phyloP scores from a whole-genome alignment of 2,797 vertebrate genomes.

The Poecilia picta region DNA sequence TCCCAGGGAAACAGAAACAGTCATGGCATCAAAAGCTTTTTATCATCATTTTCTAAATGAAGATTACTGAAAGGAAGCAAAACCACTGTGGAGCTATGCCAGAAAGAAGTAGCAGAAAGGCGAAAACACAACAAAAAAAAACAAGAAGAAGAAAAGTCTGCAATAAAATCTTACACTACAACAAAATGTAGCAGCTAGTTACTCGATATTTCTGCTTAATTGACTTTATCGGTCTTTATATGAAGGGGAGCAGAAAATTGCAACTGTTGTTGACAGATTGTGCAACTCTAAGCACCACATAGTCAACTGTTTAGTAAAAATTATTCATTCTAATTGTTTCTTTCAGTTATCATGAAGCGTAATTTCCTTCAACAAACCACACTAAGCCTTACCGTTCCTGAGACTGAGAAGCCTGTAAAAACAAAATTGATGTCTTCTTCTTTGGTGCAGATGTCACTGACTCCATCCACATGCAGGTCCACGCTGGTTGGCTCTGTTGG shows the following conservation, averaged over 20 bases:
- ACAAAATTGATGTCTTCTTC: conserved; percentile 98
- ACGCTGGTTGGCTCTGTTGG: conserved; percentile 91
- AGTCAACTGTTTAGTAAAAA: neutral
- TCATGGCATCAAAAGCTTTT: neutral
- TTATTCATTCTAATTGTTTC: neutral
- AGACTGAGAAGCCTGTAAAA: conserved; percentile 96
- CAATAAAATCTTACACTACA: neutral
- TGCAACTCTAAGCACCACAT: neutral
- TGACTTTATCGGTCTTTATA: neutral
- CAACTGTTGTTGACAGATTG: neutral
- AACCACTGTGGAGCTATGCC: neutral
- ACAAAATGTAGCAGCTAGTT: neutral
- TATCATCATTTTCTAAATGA: neutral
- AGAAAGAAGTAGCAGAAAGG: too few relatives aligned
- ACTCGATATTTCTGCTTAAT: neutral
- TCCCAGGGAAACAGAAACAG: neutral
- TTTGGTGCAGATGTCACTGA: conserved; percentile 95
- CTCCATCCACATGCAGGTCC: conserved; percentile 93
- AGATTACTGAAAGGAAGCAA: neutral
- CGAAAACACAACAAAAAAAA: neutral
- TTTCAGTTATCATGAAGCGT: neutral
- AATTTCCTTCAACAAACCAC: neutral
- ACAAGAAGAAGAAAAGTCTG: neutral
- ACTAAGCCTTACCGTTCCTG: conserved; percentile 84
- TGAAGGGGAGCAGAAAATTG: neutral